Evolutionary conservation across 92 coral and sea anemone species (phyloP), one percentile per base, ranked within the genome.

Genomic region (Palythoa heliodiscus): DNA sequence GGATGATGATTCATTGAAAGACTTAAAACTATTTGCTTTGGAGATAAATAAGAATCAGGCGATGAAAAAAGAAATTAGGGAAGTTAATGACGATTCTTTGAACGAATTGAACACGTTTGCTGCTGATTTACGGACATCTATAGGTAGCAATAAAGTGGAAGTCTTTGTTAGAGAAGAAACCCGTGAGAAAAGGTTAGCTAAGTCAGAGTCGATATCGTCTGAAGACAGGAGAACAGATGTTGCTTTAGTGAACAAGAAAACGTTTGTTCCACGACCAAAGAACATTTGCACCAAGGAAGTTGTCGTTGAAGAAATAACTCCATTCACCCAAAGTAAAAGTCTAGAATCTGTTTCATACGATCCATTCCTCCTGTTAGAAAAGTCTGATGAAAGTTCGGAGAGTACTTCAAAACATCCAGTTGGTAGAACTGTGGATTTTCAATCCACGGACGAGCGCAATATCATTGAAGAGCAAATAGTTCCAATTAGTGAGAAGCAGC

Each of bases 71-170:
- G 73, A 61, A 39, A 79, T 7, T 52, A 61, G 55, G 35, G 73
- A 79, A 40, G 38, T 40, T 79, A 55, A 20, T 64, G 72, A 61
- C 14, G 83, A 79, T 40, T 79, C 83, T n/a, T 43, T 79, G n/a
- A 68, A 63, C 52, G 72, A 78, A 11, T 20, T 60, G 48, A 79
- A 79, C 23, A 24, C 73, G 8, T 40, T 63, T 20, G 83, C 73
- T 39, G 84, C 74, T 23, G 84, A 80, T 48, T 64, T 66, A 16
- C 43, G 84, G 43, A 66, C 73, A 15, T 52, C 57, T 67, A 14
- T 2, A 7, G 43, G 58, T 66, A 80, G 23, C n/a, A 48, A 66
- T 29, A 23, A 11, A 7, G 47, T 66, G 6, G 84, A 80, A 43
- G 47, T 23, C 5, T 60, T 39, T 14, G 84, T 80, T 40, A 29